Evolutionary conservation across 2,797 vertebrate species (phyloP), one percentile per base, ranked within the genome.

Genomic region (Spinus pinus): DNA sequence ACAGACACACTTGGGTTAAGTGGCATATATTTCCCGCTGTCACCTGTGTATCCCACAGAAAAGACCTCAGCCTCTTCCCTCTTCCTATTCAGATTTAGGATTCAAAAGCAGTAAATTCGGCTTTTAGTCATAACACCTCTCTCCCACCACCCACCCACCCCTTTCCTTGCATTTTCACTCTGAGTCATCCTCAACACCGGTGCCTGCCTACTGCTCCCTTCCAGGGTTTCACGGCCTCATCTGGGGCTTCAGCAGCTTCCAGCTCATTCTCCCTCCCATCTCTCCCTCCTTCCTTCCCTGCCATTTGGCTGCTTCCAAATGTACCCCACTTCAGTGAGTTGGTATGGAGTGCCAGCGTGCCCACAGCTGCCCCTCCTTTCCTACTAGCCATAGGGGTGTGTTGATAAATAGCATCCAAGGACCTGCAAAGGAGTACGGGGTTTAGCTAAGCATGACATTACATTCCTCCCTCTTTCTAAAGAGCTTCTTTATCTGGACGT

Each of bases 51-150:
- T 86, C 60, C 56, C 72, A 42, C 73, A 60, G n/a, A 93, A 90
- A 80, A 50, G 50, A 79, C 85, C 67, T 89, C 75, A 82, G 73
- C 44, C 74, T 91, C 61, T 75, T 91, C 90, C 50, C 71, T 96
- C 46, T 81, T 91, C 84, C 82, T 86, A 28, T 73, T 88, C 80
- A 80, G 73, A 81, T 92, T 94, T 94, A 86, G 94, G 67, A 95
- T 90, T 87, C 72, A 46, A 74, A 83, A 50, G 91, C 84, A 50
- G 60, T 96, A 94, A 95, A 95, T 94, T 95, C 84, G 39, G 93
- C 81, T 95, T 96, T 97, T 97, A 93, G 94, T 97, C 96, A 96
- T 94, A 97, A 95, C 96, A 96, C 96, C 92, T 97, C 84, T 93
- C 94, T 95, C 86, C 91, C 88, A 92, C 93, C 74, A 77, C 47